These are phyloP conservation scores for Peribatodes rhomboidaria DNA, from an alignment of 2,888 invertebrate species.

Conservation along the genomic window DNA sequence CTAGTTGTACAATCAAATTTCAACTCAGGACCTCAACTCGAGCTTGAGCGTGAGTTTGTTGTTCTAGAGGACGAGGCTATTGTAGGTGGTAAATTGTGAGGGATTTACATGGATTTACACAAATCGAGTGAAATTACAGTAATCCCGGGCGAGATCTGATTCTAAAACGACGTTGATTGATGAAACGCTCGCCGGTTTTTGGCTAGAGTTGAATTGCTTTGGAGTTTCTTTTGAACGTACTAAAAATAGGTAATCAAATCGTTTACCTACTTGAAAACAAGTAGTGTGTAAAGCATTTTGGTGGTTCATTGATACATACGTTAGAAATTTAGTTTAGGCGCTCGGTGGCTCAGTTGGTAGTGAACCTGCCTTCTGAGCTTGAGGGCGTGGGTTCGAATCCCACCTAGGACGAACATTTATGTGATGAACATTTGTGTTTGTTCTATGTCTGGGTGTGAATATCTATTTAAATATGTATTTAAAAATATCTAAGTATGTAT, in stretches of 20 bases:
- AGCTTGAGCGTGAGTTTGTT: background rate
- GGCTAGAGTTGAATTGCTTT: conserved; percentile 24
- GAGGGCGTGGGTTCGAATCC: too few relatives aligned
- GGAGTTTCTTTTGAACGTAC: conserved; percentile 22
- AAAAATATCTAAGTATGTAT: too few relatives aligned
- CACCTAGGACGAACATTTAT: too few relatives aligned
- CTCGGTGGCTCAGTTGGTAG: too few relatives aligned
- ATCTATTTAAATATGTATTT: too few relatives aligned
- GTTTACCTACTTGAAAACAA: background rate
- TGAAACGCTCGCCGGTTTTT: conserved; percentile 45
- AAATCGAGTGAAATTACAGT: conserved; percentile 47
- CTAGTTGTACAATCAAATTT: background rate
- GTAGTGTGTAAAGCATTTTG: too few relatives aligned
- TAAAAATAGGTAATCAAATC: background rate
- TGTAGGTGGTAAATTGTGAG: conserved; percentile 44
- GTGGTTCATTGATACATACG: too few relatives aligned
- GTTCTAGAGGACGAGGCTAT: conserved; percentile 1
- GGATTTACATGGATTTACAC: conserved; percentile 39
- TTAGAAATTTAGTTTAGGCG: too few relatives aligned
- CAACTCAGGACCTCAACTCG: background rate
- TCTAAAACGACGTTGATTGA: conserved; percentile 53
- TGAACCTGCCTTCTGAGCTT: too few relatives aligned
- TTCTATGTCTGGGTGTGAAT: too few relatives aligned
- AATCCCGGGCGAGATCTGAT: conserved; percentile 46
- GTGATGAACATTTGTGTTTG: too few relatives aligned